A percentile compares a stretch with the other conserved stretches of the same genome.
Conservation (phyloP, 2,113 vertebrate genomes). For the Saimiri boliviensis region DNA sequence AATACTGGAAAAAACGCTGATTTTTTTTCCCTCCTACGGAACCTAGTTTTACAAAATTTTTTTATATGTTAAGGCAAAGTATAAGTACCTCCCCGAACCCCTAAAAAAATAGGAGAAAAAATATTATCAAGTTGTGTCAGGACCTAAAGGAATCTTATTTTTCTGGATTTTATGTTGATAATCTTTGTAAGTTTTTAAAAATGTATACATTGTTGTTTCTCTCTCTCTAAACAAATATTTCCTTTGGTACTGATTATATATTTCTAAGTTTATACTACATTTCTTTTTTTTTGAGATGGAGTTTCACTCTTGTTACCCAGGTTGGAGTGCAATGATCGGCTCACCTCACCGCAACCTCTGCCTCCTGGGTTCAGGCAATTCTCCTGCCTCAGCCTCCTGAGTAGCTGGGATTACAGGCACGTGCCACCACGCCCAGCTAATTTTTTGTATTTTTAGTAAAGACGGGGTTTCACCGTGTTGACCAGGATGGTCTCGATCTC, state of each 20-base stretch:
- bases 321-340: no score
- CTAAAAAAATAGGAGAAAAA: background rate
- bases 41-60: background rate
- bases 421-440: no score
- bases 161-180: background rate
- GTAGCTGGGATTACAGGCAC: no score
- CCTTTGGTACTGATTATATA: background rate
- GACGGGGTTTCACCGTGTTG: no score
- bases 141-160: background rate
- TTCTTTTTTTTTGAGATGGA: no score
- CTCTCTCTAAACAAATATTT: background rate
- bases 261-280: background rate
- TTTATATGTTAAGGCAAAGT: background rate
- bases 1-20: background rate
- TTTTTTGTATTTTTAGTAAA: no score
- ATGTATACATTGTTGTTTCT: background rate
- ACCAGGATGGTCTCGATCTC: no score
- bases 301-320: no score
- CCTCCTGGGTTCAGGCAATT: no score
- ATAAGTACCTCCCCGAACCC: background rate
- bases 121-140: background rate
- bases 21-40: background rate
- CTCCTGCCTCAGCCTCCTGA: no score
- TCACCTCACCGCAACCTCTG: no score
- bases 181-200: background rate